phyloP scores from a whole-genome alignment of 2,888 invertebrate species.

The Lycocerus yunnanus region DNA sequence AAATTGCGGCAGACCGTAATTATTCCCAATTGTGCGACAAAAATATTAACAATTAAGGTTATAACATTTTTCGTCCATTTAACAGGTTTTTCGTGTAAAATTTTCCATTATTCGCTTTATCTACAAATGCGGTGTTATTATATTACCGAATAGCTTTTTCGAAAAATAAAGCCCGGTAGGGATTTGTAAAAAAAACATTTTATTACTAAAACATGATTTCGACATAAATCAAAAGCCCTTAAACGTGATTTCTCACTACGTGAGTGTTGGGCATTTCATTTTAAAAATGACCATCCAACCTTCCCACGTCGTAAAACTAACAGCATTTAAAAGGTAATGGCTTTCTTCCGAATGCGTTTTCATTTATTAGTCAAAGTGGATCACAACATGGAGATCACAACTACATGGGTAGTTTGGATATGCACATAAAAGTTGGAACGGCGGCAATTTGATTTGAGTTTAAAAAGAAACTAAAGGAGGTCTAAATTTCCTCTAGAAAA shows the following conservation, averaged over 20 bases:
- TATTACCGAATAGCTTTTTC: not conserved
- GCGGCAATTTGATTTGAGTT: not conserved
- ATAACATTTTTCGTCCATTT: not conserved
- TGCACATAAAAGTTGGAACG: not conserved
- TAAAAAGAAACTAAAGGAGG: not conserved
- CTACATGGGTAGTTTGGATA: not conserved
- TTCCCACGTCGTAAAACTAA: not conserved
- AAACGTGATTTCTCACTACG: not conserved
- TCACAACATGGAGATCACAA: not conserved
- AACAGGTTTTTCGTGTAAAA: not conserved
- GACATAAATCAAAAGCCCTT: not conserved
- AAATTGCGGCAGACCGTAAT: too few relatives aligned
- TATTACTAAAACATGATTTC: not conserved
- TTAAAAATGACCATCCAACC: not conserved
- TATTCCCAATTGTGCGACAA: not conserved
- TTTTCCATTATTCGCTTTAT: not conserved
- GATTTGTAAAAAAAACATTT: not conserved
- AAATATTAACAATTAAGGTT: not conserved
- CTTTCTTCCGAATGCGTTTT: not conserved
- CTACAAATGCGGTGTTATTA: not conserved
- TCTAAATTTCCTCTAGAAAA: not conserved
- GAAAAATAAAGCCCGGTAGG: not conserved
- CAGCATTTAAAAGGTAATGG: not conserved
- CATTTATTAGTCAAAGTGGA: not conserved
- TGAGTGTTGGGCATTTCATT: not conserved